Evolutionary conservation across 2,113 vertebrate species (phyloP), one percentile per base, ranked within the genome.

Genomic region (Atrichornis clamosus): DNA sequence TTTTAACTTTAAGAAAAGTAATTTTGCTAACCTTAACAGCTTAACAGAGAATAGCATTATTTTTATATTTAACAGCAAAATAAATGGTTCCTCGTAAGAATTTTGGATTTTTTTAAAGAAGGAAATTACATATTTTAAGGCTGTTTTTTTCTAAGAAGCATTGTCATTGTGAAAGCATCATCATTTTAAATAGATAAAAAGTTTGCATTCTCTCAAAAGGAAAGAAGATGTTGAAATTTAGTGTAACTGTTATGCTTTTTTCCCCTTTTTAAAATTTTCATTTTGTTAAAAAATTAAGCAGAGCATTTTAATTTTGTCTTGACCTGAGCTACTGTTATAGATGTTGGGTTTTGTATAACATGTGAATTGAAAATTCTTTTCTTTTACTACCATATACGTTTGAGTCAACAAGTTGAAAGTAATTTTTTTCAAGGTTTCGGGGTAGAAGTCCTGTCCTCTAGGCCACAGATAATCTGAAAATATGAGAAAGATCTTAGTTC

Each of bases 231-330:
- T 0, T 47, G 6, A 79, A 37, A 60, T 83, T 85, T 26, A 59
- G 7, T 67, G 82, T 58, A 63, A 46, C 42, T 32, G 39, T 22
- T 65, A 47, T 42, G 2, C 0, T 7, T 75, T n/a, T 13, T 0
- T 0, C 1, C 26, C 3, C 8, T 8, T 1, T 18, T 30, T 28
- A 8, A 0, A 10, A 46, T 49, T 59, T 86, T n/a, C 2, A n/a
- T 74, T 30, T 24, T 20, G 3, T 47, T n/a, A 26, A 65, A 79
- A 79, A 76, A 39, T 2, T 30, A 75, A 20, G 18, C 4, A 55
- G 10, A 59, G 6, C 6, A 63, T 80, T 88, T 90, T 87, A 4
- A 28, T 32, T 76, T 83, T 60, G 8, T 7, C 19, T 76, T 44
- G 24, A 58, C 37, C 63, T 79, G 4, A 68, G 16, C 16, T 64